Evolutionary conservation across 1,140 invertebrate genomes (phyloP).

Genomic region (Drosophila sulfurigaster): DNA sequence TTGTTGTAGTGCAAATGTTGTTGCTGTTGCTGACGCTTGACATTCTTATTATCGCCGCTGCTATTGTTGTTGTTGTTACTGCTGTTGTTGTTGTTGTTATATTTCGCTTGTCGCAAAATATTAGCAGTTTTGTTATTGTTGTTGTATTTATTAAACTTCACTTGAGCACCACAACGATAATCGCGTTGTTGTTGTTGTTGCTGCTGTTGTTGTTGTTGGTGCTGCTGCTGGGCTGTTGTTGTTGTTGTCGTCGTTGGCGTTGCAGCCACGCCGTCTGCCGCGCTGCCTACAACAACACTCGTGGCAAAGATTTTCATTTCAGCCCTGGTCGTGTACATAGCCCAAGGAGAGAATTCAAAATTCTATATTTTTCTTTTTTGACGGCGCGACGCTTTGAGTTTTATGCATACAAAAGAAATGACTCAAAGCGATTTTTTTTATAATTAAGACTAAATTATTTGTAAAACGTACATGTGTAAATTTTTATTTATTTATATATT

Average conservation of each 20-base stretch:
- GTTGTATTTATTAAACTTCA: slow-evolving; percentile 67
- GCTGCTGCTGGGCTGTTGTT: slow-evolving; percentile 24
- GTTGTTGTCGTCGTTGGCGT: slow-evolving; percentile 17
- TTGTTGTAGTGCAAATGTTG: slow-evolving; percentile 45
- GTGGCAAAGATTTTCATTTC: slow-evolving; percentile 68
- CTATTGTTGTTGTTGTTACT: slow-evolving; percentile 27
- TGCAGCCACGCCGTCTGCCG: slow-evolving; percentile 36
- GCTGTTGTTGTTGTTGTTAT: slow-evolving; percentile 36
- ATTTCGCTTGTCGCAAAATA: slow-evolving; percentile 57
- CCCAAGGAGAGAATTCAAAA: slow-evolving; percentile 4
- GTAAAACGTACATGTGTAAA: slow-evolving; percentile 27
- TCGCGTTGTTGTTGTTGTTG: slow-evolving; percentile 44
- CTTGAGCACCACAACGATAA: slow-evolving; percentile 38
- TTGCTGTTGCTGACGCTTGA: slow-evolving; percentile 43
- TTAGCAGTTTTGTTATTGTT: slow-evolving; percentile 47
- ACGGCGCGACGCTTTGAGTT: slow-evolving; percentile 32
- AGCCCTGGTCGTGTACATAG: slow-evolving; percentile 58
- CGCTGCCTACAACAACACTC: slow-evolving; percentile 45
- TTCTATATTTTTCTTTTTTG: background rate
- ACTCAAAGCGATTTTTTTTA: slow-evolving; percentile 28
- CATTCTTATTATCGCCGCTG: slow-evolving; percentile 37
- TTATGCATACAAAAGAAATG: slow-evolving; percentile 44
- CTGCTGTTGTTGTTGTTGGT: slow-evolving; percentile 36
- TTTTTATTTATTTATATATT: slow-evolving; percentile 10
- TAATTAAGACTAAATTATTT: slow-evolving; percentile 39